A percentile compares a stretch with the other conserved stretches of the same genome.
Evolutionary conservation across 1,140 invertebrate genomes (phyloP).

Genomic region (Penaeus vannamei): DNA sequence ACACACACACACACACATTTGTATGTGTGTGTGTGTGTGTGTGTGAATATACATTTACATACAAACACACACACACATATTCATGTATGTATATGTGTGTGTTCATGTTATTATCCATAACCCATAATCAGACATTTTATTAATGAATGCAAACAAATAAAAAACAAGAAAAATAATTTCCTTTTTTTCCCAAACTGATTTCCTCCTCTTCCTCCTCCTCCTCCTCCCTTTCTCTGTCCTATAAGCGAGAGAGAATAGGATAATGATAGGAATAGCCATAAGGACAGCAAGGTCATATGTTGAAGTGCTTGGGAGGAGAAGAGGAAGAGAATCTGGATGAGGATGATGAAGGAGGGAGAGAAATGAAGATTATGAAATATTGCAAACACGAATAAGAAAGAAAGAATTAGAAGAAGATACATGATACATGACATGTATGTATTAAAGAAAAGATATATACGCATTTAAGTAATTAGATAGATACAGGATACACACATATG

Average conservation of each 20-base stretch:
- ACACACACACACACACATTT: too few relatives aligned
- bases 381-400: not conserved
- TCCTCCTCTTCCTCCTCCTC: not conserved
- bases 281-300: not conserved
- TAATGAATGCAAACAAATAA: not conserved
- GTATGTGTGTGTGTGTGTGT: not conserved
- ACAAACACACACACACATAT: not conserved
- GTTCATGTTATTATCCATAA: too few relatives aligned
- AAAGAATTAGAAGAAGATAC: not conserved
- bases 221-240: too few relatives aligned
- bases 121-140: too few relatives aligned
- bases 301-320: not conserved
- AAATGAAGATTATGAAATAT: not conserved
- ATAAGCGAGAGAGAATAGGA: not conserved
- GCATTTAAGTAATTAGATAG: too few relatives aligned
- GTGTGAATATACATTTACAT: not conserved
- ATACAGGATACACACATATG: too few relatives aligned
- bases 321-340: not conserved
- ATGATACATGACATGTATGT: not conserved
- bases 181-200: not conserved
- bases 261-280: not conserved
- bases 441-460: not conserved
- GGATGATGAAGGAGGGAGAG: not conserved
- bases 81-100: not conserved
- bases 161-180: not conserved